A percentile compares a stretch with the other conserved stretches of the same genome.
phyloP scores from a whole-genome alignment of 1,140 invertebrate species.

The Pseudomyrmex sp. region DNA sequence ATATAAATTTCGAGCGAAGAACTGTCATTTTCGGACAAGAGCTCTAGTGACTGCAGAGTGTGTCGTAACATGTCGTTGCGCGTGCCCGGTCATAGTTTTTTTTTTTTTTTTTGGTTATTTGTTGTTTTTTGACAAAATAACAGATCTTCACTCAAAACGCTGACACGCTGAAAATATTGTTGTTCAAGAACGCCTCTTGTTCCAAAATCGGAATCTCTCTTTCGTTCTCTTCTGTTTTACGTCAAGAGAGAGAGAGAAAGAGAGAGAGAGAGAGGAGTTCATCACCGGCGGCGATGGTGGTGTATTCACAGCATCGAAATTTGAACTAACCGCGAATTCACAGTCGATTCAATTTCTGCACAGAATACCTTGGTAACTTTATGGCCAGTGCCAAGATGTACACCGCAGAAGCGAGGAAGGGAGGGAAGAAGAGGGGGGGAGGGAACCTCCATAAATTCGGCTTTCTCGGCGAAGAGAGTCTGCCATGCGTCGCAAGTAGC shows the following conservation, averaged over 20 bases:
- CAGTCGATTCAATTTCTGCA: background rate
- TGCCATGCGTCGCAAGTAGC: conserved; percentile 30
- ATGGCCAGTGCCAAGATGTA: conserved; percentile 29
- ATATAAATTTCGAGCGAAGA: background rate
- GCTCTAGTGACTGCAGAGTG: background rate
- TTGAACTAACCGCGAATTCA: conserved; percentile 4
- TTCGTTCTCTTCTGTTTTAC: background rate
- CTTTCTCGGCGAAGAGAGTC: background rate
- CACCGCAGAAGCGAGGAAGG: background rate
- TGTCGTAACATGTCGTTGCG: background rate
- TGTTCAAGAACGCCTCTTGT: conserved; percentile 24
- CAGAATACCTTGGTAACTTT: conserved; percentile 24
- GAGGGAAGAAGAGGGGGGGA: no score
- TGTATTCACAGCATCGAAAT: conserved; percentile 8
- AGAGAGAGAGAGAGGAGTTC: no score
- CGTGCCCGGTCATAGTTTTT: background rate
- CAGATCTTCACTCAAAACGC: conserved; percentile 6
- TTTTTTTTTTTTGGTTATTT: background rate
- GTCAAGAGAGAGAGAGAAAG: background rate
- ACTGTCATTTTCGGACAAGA: conserved; percentile 1
- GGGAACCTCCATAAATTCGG: conserved; percentile 34
- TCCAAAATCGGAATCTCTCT: background rate
- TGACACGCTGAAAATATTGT: conserved; percentile 23
- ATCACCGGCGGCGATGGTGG: background rate
- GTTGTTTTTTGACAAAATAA: background rate